Conservation (phyloP, 1,140 invertebrate genomes). For the Drosophila azteca region DNA sequence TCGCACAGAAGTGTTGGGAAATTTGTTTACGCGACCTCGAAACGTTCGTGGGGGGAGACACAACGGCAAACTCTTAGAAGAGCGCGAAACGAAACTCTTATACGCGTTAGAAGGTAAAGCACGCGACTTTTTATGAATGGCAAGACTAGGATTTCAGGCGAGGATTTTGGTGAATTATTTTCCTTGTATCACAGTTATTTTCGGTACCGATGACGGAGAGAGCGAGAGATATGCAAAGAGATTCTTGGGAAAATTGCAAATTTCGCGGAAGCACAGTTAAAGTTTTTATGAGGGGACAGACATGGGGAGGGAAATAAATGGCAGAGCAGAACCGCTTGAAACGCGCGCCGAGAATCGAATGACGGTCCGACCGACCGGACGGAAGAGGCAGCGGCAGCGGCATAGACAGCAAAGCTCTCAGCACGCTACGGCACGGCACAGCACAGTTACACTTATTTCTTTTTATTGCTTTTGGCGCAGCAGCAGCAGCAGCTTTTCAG, state of each 20-base stretch:
- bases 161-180: constrained; percentile 1
- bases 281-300: constrained; percentile 36
- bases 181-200: constrained; percentile 61
- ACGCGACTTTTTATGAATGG: constrained; percentile 61
- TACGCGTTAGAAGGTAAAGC: constrained; percentile 24
- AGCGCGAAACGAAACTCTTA: constrained; percentile 37
- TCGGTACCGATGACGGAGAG: constrained; percentile 6
- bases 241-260: constrained; percentile 35
- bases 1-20: constrained; percentile 23
- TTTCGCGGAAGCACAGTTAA: constrained; percentile 63
- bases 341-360: constrained; percentile 69
- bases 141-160: constrained; percentile 6
- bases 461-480: constrained; percentile 59
- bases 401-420: constrained; percentile 30
- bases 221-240: constrained; percentile 2
- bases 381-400: constrained; percentile 12
- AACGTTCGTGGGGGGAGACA: constrained; percentile 40
- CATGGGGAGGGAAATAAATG: constrained; percentile 35
- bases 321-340: constrained; percentile 48
- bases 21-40: constrained; percentile 48
- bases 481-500: constrained; percentile 50
- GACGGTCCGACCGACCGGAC: background rate
- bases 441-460: constrained; percentile 26
- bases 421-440: background rate
- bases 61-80: constrained; percentile 35